These are phyloP conservation scores for Cotesia congregata DNA, from an alignment of 2,888 invertebrate genomes.

Conservation along the genomic window DNA sequence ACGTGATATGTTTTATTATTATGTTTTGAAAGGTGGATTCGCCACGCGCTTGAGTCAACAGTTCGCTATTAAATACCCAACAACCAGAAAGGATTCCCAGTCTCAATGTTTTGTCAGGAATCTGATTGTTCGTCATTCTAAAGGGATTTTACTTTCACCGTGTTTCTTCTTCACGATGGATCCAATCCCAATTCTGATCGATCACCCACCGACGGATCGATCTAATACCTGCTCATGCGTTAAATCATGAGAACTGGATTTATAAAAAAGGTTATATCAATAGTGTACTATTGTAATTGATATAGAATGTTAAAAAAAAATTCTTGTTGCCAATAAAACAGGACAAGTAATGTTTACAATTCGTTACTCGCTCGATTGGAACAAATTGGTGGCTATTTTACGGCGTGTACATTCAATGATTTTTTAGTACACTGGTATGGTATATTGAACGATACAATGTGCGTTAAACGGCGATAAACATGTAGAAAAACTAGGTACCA, in stretches of 20 bases:
- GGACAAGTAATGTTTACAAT: background rate
- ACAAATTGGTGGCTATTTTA: background rate
- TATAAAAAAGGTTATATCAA: background rate
- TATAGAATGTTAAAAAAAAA: no score
- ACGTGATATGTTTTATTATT: slow-evolving; percentile 12
- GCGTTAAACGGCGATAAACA: background rate
- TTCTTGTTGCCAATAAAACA: background rate
- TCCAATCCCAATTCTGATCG: background rate
- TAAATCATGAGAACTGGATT: background rate
- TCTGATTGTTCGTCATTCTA: slow-evolving; percentile 42
- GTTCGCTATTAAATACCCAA: slow-evolving; percentile 44
- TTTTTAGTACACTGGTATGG: background rate
- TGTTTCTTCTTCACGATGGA: slow-evolving; percentile 42
- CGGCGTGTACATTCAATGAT: background rate
- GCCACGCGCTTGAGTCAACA: slow-evolving; percentile 69
- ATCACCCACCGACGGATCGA: background rate
- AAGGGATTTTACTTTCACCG: slow-evolving; percentile 26
- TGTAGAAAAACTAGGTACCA: no score
- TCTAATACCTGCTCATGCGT: background rate
- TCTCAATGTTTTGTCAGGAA: slow-evolving; percentile 56
- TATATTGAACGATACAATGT: no score
- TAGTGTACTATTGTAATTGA: no score
- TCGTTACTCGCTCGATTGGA: background rate
- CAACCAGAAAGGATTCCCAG: slow-evolving; percentile 36
- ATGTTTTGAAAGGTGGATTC: slow-evolving; percentile 65